These are phyloP conservation scores for Sternotherus odoratus DNA, from an alignment of 2,797 vertebrate genomes.

Conservation along the genomic window DNA sequence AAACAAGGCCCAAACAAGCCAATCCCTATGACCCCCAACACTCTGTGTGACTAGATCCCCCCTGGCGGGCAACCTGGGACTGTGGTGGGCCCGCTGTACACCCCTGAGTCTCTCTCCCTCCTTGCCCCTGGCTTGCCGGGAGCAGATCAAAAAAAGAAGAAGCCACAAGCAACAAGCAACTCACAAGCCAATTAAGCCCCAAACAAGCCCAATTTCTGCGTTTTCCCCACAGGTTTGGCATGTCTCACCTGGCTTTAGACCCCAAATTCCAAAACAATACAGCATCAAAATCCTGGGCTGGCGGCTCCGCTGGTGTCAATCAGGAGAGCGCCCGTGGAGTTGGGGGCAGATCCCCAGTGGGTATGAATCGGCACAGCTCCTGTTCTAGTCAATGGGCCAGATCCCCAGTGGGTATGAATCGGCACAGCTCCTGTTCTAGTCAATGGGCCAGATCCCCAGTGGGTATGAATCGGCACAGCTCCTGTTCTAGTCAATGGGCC, in stretches of 20 bases:
- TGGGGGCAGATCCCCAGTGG: neutral
- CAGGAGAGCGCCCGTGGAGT: neutral
- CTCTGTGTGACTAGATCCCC: too few species aligned
- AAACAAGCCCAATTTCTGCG: too few species aligned
- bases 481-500: neutral
- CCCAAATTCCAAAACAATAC: neutral
- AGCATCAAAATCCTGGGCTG: rapidly evolving
- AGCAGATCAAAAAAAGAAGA: too few species aligned
- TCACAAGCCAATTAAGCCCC: too few species aligned
- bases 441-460: neutral
- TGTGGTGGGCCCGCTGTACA: too few species aligned
- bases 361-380: neutral
- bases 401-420: neutral
- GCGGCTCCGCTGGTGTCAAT: neutral
- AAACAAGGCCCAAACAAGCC: too few species aligned
- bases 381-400: neutral
- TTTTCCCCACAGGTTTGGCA: too few species aligned
- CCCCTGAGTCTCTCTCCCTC: too few species aligned
- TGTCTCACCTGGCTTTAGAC: neutral
- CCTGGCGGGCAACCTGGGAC: too few species aligned
- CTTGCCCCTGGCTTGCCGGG: too few species aligned
- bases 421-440: neutral
- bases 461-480: neutral
- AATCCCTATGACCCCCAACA: too few species aligned
- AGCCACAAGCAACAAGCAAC: too few species aligned